Evolutionary conservation across 2,888 invertebrate species (phyloP).

Genomic region (Hypercompe scribonia): DNA sequence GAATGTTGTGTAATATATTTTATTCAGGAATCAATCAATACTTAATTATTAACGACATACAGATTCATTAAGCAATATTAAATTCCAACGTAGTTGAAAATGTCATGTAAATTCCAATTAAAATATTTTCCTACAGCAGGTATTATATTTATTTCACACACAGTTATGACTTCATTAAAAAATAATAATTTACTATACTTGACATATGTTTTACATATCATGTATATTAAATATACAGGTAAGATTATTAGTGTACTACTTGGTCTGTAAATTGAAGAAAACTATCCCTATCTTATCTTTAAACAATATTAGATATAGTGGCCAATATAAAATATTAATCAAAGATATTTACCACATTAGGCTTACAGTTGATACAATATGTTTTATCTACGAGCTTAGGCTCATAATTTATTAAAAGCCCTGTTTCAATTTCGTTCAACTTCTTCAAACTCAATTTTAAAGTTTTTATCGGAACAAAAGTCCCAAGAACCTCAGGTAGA

Average conservation of each 20-base stretch:
- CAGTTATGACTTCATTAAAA: constrained; percentile 5
- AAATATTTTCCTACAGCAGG: not conserved
- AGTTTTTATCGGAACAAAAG: constrained; percentile 6
- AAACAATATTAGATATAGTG: not conserved
- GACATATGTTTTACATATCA: too few species aligned
- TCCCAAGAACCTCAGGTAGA: constrained; percentile 43
- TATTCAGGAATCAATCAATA: not conserved
- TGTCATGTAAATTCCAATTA: not conserved
- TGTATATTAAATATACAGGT: too few species aligned
- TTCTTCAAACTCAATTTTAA: constrained; percentile 1
- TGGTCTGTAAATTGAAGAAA: not conserved
- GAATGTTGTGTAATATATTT: not conserved
- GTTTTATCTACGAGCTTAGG: not conserved
- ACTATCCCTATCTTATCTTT: not conserved
- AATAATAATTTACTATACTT: not conserved
- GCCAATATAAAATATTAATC: not conserved
- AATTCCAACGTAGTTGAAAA: not conserved
- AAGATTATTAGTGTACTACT: not conserved
- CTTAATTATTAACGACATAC: not conserved
- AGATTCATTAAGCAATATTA: too few species aligned
- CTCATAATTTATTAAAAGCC: not conserved
- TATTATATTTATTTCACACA: not conserved
- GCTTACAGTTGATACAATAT: not conserved
- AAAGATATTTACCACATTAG: not conserved
- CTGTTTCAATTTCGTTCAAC: not conserved